Conservation (phyloP, 2,888 invertebrate genomes). For the Actias luna region DNA sequence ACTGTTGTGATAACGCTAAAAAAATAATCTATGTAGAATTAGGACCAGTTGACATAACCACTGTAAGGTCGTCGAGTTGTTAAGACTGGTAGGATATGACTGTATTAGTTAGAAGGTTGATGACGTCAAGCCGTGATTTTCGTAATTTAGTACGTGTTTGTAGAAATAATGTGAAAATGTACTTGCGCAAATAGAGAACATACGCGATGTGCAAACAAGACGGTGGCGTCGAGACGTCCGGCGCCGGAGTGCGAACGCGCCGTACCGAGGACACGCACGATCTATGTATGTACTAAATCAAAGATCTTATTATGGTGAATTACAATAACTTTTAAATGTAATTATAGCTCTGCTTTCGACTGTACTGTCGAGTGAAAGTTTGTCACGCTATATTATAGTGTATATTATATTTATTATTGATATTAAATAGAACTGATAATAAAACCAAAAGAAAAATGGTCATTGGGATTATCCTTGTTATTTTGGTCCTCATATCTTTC, state of each 20-base stretch:
- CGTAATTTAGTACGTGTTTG: slow-evolving; percentile 56
- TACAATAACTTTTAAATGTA: slow-evolving; percentile 6
- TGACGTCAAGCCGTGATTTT: slow-evolving; percentile 44
- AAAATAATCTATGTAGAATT: not conserved
- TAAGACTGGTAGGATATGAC: slow-evolving; percentile 14
- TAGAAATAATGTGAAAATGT: slow-evolving; percentile 63
- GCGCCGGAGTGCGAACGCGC: slow-evolving; percentile 39
- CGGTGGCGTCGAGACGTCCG: slow-evolving; percentile 60
- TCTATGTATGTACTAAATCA: slow-evolving; percentile 41
- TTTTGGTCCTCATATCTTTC: too few relatives aligned
- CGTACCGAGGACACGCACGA: slow-evolving; percentile 44
- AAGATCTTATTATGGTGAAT: slow-evolving; percentile 37
- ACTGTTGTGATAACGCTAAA: not conserved
- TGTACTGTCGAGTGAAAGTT: not conserved
- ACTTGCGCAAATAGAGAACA: slow-evolving; percentile 72
- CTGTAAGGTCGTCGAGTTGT: slow-evolving; percentile 9
- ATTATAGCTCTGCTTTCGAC: not conserved
- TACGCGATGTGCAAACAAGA: slow-evolving; percentile 68
- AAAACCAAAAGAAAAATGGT: too few relatives aligned
- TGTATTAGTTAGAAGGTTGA: slow-evolving; percentile 5
- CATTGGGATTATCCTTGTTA: too few relatives aligned
- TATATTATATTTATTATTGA: too few relatives aligned
- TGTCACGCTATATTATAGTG: not conserved
- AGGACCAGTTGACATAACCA: not conserved
- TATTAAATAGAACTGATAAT: too few relatives aligned